A percentile compares a stretch with the other conserved stretches of the same genome.
These are phyloP conservation scores for Pristionchus pacificus DNA, from an alignment of 1,140 invertebrate genomes.

Conservation along the genomic window DNA sequence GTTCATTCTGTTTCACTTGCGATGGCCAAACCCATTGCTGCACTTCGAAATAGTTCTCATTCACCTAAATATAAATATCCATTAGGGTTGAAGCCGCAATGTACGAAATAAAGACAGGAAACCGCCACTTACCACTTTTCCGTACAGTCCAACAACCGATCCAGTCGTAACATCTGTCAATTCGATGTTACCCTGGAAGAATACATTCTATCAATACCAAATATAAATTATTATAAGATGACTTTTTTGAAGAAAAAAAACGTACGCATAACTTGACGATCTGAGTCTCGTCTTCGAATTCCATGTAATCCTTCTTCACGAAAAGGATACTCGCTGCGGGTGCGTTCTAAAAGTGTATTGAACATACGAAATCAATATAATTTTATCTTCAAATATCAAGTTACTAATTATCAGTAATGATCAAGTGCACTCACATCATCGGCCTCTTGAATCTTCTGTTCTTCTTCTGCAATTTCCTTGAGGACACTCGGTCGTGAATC, in stretches of 20 bases:
- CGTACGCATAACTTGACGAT: background rate
- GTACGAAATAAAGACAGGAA: background rate
- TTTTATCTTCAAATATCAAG: too few relatives aligned
- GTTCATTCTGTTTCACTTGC: background rate
- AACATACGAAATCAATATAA: too few relatives aligned
- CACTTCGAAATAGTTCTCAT: background rate
- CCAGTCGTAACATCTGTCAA: background rate
- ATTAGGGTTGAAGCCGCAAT: background rate
- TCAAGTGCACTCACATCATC: too few relatives aligned
- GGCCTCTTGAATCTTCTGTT: background rate
- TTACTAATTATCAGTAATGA: too few relatives aligned
- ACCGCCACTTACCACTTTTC: background rate
- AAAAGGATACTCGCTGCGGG: too few relatives aligned
- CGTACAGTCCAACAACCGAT: background rate
- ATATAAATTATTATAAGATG: background rate
- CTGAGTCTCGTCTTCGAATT: background rate
- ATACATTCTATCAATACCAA: too few relatives aligned
- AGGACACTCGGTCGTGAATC: background rate
- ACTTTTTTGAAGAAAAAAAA: background rate
- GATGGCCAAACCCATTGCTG: background rate
- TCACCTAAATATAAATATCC: too few relatives aligned
- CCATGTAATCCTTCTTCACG: background rate
- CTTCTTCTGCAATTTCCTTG: background rate
- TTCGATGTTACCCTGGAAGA: background rate
- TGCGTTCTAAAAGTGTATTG: too few relatives aligned